Base-by-base conservation (phyloP, 2,888 invertebrate genomes). In the Tenthredo amoena region DNA sequence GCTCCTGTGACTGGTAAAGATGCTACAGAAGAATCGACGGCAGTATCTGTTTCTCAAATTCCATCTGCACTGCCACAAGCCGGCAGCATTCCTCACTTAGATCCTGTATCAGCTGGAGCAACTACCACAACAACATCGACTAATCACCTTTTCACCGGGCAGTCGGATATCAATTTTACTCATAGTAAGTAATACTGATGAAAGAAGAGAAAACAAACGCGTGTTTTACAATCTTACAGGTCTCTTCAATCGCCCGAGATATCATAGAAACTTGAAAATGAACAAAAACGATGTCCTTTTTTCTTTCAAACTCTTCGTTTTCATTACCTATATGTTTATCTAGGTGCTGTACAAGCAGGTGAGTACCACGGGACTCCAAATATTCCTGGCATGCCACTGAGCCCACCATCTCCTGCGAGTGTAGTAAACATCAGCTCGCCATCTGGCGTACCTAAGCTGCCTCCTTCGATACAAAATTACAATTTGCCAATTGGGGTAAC, bases 21-120 rank as follows among this genome's bases (percentile, higher is more conserved):
- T 68, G 26, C 68, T 83, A 85, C 79, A 81, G 86, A 65, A 18
- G 3, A 71, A 10, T 31, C 47, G 83, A 85, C 50, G 6, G 65
- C 71, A 47, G 65, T 84, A 2, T 15, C 87, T n/a, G 85, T 87
- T 71, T 89, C 89, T 83, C 84, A 87, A 34, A 88, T 88, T 85
- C 86, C 90, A n/a, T 86, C 87, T 77, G 79, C 89, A 47, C 87
- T 86, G 5, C 76, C 89, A 31, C 88, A 90, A 88, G 7, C 15
- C 4, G 47, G 31, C 6, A 68, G 26, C n/a, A 21, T 83, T 68
- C 95, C 94, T 89, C 92, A 94, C 86, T 93, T 94, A 47, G 95
- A 95, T 87, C 94, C 95, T 9, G 95, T 95, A 47, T 94, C 94
- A 92, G 95, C 95, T 37, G 95, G 94, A 86, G 94, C 95, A 93